Conservation (phyloP, 2,888 invertebrate genomes). For the Xanthostigma xanthostigma region DNA sequence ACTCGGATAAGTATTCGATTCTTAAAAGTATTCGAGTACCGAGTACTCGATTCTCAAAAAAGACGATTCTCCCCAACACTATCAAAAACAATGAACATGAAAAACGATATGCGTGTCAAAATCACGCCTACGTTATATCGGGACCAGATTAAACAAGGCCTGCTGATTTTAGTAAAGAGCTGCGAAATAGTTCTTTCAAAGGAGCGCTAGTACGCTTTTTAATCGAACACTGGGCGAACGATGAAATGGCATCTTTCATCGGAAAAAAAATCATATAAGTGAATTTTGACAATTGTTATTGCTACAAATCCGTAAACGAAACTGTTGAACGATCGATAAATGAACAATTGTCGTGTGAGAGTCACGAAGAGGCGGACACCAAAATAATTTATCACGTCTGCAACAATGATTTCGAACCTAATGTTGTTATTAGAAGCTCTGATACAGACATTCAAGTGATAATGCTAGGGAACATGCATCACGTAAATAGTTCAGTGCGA, state of each 20-base stretch:
- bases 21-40: too few species aligned
- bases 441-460: too few species aligned
- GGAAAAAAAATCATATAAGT: not conserved
- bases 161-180: not conserved
- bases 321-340: constrained; percentile 1
- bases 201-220: constrained; percentile 7
- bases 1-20: too few species aligned
- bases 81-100: too few species aligned
- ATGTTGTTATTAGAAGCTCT: too few species aligned
- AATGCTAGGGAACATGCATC: constrained; percentile 3
- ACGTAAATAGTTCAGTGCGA: constrained; percentile 2
- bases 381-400: constrained; percentile 11
- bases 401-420: too few species aligned
- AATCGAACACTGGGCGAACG: constrained; percentile 3
- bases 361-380: constrained; percentile 9
- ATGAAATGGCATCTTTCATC: constrained; percentile 10
- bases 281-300: constrained; percentile 7
- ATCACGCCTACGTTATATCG: constrained; percentile 1
- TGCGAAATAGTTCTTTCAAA: constrained; percentile 7
- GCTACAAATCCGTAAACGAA: constrained; percentile 3
- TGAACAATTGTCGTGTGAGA: not conserved
- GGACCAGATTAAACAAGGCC: constrained; percentile 6
- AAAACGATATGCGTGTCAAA: too few species aligned
- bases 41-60: too few species aligned
- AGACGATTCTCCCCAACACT: too few species aligned